Percentiles rank a stretch among this genome's conserved stretches.
phyloP scores from a whole-genome alignment of 1,140 invertebrate species.

The Hermetia illucens region DNA sequence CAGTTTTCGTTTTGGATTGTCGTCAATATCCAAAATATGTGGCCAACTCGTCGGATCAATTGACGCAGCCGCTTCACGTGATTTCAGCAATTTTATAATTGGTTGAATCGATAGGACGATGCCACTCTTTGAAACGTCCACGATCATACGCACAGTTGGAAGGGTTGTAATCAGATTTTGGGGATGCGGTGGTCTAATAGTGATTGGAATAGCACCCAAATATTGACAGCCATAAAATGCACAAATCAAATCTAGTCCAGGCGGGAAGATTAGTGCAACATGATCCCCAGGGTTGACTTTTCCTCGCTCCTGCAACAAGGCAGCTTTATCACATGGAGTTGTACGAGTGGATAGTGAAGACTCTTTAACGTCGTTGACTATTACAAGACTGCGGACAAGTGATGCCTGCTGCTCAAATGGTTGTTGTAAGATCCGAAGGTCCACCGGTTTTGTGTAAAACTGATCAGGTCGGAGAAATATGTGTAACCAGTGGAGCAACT shows the following conservation, averaged over 20 bases:
- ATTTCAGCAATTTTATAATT: conserved; percentile 90
- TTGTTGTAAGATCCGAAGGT: conserved; percentile 92
- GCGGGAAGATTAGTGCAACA: conserved; percentile 96
- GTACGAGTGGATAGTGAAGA: conserved; percentile 98
- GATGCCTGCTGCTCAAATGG: conserved; percentile 89
- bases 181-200: conserved; percentile 93
- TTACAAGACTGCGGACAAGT: conserved; percentile 96
- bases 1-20: conserved; percentile 92
- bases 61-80: conserved; percentile 91
- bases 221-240: conserved; percentile 99
- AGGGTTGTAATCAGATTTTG: conserved; percentile 96
- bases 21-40: conserved; percentile 89
- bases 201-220: conserved; percentile 94
- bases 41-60: conserved; percentile 96
- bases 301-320: conserved; percentile 83
- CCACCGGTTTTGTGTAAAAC: conserved; percentile 89
- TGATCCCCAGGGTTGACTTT: conserved; percentile 94
- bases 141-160: conserved; percentile 91
- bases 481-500: conserved; percentile 81
- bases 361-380: conserved; percentile 91
- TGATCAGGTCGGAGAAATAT: conserved; percentile 92
- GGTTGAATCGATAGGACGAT: conserved; percentile 89
- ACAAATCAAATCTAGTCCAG: conserved; percentile 91
- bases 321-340: conserved; percentile 84
- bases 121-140: conserved; percentile 95